These are phyloP conservation scores for Mastacembelus armatus DNA, from an alignment of 2,797 vertebrate species.

Conservation along the genomic window DNA sequence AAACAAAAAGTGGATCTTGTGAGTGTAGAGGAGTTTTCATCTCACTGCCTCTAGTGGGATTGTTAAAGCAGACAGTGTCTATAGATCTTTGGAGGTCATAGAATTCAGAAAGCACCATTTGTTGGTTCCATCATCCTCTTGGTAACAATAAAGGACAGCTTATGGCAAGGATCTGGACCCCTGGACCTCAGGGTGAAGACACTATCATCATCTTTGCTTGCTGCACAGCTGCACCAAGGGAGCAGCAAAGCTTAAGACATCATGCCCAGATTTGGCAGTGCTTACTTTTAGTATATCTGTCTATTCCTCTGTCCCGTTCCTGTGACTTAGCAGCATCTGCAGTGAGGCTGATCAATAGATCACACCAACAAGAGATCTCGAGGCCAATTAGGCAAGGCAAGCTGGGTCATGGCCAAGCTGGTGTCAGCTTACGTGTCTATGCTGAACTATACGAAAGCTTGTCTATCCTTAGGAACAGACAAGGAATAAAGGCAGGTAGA, in stretches of 20 bases:
- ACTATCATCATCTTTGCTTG: slow-evolving; percentile 58
- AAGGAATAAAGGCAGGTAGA: slow-evolving; percentile 52
- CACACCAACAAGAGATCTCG: slow-evolving; percentile 75
- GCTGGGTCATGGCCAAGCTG: slow-evolving; percentile 45
- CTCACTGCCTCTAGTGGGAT: slow-evolving; percentile 58
- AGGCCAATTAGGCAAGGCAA: slow-evolving; percentile 76
- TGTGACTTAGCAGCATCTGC: slow-evolving; percentile 66
- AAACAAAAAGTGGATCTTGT: slow-evolving; percentile 64
- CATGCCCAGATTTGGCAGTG: slow-evolving; percentile 59
- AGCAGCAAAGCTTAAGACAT: slow-evolving; percentile 69
- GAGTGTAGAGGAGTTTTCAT: slow-evolving; percentile 65
- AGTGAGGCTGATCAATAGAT: slow-evolving; percentile 75
- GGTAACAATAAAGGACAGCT: slow-evolving; percentile 72
- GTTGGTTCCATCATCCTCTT: slow-evolving; percentile 61
- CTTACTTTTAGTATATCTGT: slow-evolving; percentile 58
- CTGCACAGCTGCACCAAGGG: slow-evolving; percentile 44
- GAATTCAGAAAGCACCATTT: slow-evolving; percentile 73
- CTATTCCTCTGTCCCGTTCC: slow-evolving; percentile 54
- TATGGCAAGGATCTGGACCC: slow-evolving; percentile 57
- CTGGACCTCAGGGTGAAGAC: slow-evolving; percentile 63
- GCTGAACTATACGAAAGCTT: slow-evolving; percentile 67
- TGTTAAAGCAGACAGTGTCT: slow-evolving; percentile 66
- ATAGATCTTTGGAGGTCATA: slow-evolving; percentile 72
- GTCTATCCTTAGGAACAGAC: slow-evolving; percentile 63
- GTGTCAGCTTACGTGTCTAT: slow-evolving; percentile 70